Evolutionary conservation across 92 coral and sea anemone species (phyloP), one percentile per base, ranked within the genome.

Genomic region (Porites cylindrica): DNA sequence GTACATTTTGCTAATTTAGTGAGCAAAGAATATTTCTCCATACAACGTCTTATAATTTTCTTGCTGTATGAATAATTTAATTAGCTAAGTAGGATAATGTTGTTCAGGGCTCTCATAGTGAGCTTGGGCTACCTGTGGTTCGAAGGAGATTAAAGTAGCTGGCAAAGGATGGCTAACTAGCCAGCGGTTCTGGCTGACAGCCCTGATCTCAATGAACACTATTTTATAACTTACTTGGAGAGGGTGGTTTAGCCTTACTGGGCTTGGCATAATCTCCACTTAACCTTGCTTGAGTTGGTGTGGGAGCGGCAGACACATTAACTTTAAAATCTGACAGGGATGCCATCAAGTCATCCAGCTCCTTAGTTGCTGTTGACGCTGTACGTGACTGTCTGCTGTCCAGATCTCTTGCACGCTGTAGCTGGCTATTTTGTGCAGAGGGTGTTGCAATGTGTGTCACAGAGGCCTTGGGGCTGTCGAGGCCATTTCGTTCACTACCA

Each of bases 251-350:
- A 9, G 95, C 66, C 59, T 91, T 89, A 71, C 92, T 98, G 21
- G 99, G 99, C 81, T 97, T 97, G 77, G 99, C 98, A 95, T 97
- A 97, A 66, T 97, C 99, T 47, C 98, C 98, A 82, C 96, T 97
- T 14, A 89, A 90, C 53, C 98, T 86, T 64, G 93, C 86, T 65
- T 92, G 94, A 10, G 93, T 88, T 8, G 97, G 96, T 53, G 94
- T 91, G 47, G 93, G 91, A 1, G 97, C 90, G 9, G 93, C 94
- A 72, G 87, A 91, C 69, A 97, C 99, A 92, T 95, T 97, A 24
- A 95, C 99, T 89, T 97, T 97, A 84, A 97, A 97, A 80, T 97
- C 99, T 24, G 99, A 97, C 88, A 97, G 83, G 12, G 99, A 97
- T 29, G 99, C 99, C 99, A 97, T 97, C 63, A 97, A 81, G 83